phyloP scores from a whole-genome alignment of 2,113 vertebrate species.

The Noctilio leporinus region DNA sequence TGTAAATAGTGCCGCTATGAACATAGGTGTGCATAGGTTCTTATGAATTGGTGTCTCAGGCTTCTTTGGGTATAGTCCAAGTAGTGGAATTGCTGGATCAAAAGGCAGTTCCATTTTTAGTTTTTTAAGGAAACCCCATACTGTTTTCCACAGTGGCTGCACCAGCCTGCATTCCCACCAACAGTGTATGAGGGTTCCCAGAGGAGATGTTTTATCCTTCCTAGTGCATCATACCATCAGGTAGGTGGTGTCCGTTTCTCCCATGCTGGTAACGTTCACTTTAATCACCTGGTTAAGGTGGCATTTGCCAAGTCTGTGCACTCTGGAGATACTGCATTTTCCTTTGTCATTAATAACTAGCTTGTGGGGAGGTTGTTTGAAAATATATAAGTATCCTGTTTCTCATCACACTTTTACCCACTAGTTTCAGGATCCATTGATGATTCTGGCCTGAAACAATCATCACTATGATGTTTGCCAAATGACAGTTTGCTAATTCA shows the following conservation, averaged over 20 bases:
- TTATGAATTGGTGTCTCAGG: no score
- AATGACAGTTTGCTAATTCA: neutral
- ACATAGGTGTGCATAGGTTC: no score
- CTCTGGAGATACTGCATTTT: neutral
- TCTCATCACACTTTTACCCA: neutral
- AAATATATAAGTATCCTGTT: neutral
- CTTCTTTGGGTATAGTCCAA: no score
- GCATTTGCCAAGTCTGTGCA: neutral
- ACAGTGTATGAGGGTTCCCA: no score
- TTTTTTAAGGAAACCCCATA: no score
- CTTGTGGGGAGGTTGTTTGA: neutral
- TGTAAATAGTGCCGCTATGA: no score
- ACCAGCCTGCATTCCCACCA: no score
- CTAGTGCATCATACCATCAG: neutral
- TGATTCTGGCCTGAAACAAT: neutral
- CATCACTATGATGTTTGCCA: neutral
- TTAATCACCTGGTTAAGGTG: neutral
- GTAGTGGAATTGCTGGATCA: neutral
- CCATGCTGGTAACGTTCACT: neutral
- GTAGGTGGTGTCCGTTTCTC: neutral
- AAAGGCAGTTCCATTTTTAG: no score
- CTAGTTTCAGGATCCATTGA: neutral
- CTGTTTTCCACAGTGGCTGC: no score
- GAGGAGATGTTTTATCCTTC: neutral
- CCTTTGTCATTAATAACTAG: neutral